Percentiles rank a stretch among this genome's conserved stretches.
Evolutionary conservation across 2,888 invertebrate species (phyloP).

Genomic region (Nomada lathburiana): DNA sequence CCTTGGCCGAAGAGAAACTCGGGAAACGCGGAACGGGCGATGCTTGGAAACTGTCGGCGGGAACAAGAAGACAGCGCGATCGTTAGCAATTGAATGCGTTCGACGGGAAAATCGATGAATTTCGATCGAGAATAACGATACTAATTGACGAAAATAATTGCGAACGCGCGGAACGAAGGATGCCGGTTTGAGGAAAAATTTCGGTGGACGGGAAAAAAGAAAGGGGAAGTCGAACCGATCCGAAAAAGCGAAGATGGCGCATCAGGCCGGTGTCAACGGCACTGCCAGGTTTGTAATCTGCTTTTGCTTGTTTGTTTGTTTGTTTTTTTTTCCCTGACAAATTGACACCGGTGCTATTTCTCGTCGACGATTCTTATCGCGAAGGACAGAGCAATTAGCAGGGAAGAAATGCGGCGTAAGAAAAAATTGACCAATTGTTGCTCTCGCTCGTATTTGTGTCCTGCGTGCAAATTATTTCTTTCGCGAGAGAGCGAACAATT

Average conservation of each 20-base stretch:
- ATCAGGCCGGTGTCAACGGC: background rate
- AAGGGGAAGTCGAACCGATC: background rate
- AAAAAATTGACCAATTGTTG: too few species aligned
- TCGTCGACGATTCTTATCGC: too few species aligned
- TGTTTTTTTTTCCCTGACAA: too few species aligned
- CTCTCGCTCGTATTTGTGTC: too few species aligned
- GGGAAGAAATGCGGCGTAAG: too few species aligned
- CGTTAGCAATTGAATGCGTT: background rate
- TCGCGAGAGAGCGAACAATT: too few species aligned
- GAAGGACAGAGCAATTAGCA: too few species aligned
- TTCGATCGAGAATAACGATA: too few species aligned
- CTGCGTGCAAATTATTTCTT: too few species aligned
- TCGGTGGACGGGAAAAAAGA: background rate
- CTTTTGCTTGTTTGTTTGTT: background rate
- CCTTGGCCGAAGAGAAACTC: background rate
- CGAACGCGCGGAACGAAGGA: background rate
- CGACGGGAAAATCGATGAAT: too few species aligned
- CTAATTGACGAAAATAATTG: too few species aligned
- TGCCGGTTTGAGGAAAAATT: background rate
- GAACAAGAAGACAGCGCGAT: background rate
- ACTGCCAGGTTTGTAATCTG: constrained; percentile 9
- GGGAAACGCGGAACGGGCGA: background rate
- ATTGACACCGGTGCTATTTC: too few species aligned
- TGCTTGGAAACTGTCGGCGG: background rate
- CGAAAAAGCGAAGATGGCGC: constrained; percentile 16